These are phyloP conservation scores for Poeciliopsis gracilis DNA, from an alignment of 2,797 vertebrate genomes.

Conservation along the genomic window DNA sequence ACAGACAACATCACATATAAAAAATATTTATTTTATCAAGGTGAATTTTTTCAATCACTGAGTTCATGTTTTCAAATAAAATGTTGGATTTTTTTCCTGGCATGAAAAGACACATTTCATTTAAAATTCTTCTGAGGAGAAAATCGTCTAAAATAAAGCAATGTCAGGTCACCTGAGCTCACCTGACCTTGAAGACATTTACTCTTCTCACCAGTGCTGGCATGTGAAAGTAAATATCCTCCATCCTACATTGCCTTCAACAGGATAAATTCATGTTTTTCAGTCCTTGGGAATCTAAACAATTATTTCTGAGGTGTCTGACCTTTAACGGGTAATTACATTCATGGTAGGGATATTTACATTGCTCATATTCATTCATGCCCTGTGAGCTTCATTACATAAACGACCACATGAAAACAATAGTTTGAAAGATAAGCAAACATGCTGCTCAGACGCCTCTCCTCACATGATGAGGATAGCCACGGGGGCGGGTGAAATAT, in stretches of 20 bases:
- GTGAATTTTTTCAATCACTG: not conserved
- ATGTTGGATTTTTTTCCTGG: not conserved
- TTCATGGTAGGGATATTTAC: slow-evolving; percentile 27
- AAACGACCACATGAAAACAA: slow-evolving; percentile 58
- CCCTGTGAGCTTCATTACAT: slow-evolving; percentile 24
- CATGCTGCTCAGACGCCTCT: slow-evolving; percentile 31
- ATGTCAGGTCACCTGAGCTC: not conserved
- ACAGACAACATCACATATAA: not conserved
- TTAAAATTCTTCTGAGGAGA: not conserved
- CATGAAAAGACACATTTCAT: not conserved
- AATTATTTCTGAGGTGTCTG: slow-evolving; percentile 34
- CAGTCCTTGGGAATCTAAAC: slow-evolving; percentile 18
- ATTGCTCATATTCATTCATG: slow-evolving; percentile 23
- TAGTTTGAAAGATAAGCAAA: slow-evolving; percentile 69
- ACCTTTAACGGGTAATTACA: slow-evolving; percentile 38
- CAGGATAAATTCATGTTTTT: slow-evolving; percentile 10
- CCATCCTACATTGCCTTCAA: not conserved
- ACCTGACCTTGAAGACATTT: not conserved
- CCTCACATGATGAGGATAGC: slow-evolving; percentile 28
- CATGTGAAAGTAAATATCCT: not conserved
- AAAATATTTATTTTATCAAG: not conserved
- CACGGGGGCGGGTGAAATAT: slow-evolving; percentile 64
- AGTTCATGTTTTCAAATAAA: not conserved
- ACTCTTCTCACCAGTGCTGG: not conserved
- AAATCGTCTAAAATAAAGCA: not conserved